Evolutionary conservation across 1,140 invertebrate genomes (phyloP), one percentile per base, ranked within the genome.

Genomic region (Fopius arisanus): DNA sequence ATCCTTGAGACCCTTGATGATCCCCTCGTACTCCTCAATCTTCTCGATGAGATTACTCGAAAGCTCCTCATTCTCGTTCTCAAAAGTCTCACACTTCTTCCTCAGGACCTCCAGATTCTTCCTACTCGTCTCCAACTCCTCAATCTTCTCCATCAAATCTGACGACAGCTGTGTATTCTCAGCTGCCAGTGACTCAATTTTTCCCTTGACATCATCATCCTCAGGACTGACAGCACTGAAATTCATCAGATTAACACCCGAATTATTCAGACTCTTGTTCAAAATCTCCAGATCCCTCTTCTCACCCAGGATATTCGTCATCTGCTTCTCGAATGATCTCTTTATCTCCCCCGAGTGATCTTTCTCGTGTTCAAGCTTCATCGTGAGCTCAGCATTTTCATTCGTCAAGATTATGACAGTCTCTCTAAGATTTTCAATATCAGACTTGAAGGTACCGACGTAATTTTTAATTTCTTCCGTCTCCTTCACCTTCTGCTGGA

Each of bases 341-440:
- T 78, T 37, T n/a, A 71, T 26, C 33, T 81, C 74, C 9, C 75
- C 68, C 12, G 78, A 66, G 0, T 65, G 72, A 10, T 77, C 73
- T 19, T 78, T 82, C 16, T 83, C 79, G 0, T 67, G 65, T 0
- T 67, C 75, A 9, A 87, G 75, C 77, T 83, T 81, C 1, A 51
- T 79, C 9, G 80, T 75, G 31, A 84, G 72, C 3, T 84, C 82
- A 12, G 75, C 77, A 75, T 88, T 88, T 68, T 88, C 86, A 2
- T 71, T 81, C 1, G 77, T 86, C 5, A 88, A 73, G 10, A 78
- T 26, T 65, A 66, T 70, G 67, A 88, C 75, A 0, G 84, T 86
- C 70, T 82, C 41, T 23, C 84, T 59, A 3, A 88, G 67, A 4
- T 77, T 79, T 21, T 78, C 74, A 33, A 87, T 82, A 28, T 78